Evolutionary conservation across 2,797 vertebrate genomes (phyloP).

Genomic region (Myotis findleyi): DNA sequence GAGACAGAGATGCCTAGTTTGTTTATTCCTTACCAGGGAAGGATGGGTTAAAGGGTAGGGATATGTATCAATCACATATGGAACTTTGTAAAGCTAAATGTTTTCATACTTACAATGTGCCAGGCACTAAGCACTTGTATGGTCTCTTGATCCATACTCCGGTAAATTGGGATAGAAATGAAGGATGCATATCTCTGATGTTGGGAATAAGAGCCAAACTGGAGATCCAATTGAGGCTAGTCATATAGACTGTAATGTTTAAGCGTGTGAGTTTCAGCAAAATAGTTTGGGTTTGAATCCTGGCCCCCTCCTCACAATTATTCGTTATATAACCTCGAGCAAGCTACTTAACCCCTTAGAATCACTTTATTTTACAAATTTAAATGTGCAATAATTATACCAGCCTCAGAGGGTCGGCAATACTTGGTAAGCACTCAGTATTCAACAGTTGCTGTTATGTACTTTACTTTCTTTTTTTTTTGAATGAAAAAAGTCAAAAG

Average conservation of each 20-base stretch:
- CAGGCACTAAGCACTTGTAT: not conserved
- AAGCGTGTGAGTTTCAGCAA: conserved; percentile 34
- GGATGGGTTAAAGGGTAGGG: not conserved
- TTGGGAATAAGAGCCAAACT: conserved; percentile 39
- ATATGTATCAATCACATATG: not conserved
- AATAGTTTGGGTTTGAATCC: conserved; percentile 44
- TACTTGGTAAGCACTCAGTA: conserved; percentile 28
- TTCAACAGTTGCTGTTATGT: not conserved
- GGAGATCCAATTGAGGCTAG: not conserved
- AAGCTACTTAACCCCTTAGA: not conserved
- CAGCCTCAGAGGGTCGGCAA: not conserved
- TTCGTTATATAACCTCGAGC: not conserved
- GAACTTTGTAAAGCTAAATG: conserved; percentile 41
- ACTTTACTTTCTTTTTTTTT: too few species aligned
- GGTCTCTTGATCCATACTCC: conserved; percentile 2
- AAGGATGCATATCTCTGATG: not conserved
- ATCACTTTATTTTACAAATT: conserved; percentile 16
- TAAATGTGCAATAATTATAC: not conserved
- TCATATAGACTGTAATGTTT: not conserved
- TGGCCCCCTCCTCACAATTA: not conserved
- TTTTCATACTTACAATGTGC: not conserved
- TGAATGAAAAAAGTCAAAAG: conserved; percentile 43
- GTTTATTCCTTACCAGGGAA: not conserved
- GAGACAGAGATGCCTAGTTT: conserved; percentile 36
- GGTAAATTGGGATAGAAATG: conserved; percentile 21